A percentile compares a stretch with the other conserved stretches of the same genome.
phyloP scores from a whole-genome alignment of 2,797 vertebrate genomes.

The Prunella strophiata region DNA sequence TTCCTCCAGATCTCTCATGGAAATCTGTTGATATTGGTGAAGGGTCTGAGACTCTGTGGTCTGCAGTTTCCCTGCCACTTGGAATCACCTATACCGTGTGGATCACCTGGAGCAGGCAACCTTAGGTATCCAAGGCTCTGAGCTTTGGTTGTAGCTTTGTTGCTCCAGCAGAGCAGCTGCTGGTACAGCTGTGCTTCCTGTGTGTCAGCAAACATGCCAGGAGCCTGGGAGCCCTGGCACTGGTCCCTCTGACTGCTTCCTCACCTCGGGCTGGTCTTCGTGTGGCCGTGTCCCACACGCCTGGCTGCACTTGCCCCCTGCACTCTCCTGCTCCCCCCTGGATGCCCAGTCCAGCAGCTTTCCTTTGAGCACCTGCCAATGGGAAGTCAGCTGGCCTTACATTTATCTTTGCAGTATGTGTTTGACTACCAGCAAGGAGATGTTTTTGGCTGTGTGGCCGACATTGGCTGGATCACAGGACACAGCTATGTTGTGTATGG shows the following conservation, averaged over 20 bases:
- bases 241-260: background rate
- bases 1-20: background rate
- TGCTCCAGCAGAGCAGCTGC: background rate
- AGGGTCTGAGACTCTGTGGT: background rate
- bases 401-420: conserved; percentile 83
- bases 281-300: background rate
- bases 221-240: background rate
- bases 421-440: conserved; percentile 91
- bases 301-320: background rate
- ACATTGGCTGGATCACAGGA: conserved; percentile 97
- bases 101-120: background rate
- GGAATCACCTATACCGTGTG: background rate
- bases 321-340: background rate
- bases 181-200: background rate
- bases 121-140: background rate
- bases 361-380: background rate
- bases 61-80: background rate
- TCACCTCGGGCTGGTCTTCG: background rate
- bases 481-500: conserved; percentile 96
- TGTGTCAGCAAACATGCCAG: background rate
- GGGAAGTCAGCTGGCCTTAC: conserved; percentile 14
- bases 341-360: background rate
- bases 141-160: background rate
- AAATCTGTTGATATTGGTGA: background rate
- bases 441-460: conserved; percentile 92